Percentiles rank a stretch among this genome's conserved stretches.
These are phyloP conservation scores for Botia kubotai DNA, from an alignment of 2,797 vertebrate genomes.

Conservation along the genomic window DNA sequence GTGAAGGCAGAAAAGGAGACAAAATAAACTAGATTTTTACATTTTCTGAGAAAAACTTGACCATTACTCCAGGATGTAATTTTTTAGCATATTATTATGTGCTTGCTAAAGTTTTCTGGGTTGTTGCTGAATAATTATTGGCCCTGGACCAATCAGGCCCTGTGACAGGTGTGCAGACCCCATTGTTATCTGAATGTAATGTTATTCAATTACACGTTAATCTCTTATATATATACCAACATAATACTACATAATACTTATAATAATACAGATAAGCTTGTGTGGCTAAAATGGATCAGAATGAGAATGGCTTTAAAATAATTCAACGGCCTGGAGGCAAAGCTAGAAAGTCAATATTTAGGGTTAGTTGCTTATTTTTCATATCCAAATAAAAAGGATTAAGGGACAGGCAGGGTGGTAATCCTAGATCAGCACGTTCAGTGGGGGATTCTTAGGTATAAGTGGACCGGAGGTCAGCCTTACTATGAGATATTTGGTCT, in stretches of 20 bases:
- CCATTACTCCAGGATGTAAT: no score
- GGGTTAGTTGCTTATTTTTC: neutral
- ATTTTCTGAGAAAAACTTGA: neutral
- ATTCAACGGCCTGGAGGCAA: neutral
- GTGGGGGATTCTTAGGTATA: neutral
- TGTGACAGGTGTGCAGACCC: neutral
- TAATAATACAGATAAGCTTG: constrained; percentile 1
- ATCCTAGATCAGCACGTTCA: constrained; percentile 20
- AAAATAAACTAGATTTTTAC: neutral
- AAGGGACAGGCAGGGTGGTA: neutral
- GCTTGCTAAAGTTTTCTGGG: no score
- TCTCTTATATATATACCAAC: neutral
- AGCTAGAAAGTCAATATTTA: neutral
- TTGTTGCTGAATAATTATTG: no score
- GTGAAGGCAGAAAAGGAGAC: neutral
- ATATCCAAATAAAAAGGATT: constrained; percentile 25
- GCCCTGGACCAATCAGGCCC: no score
- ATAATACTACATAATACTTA: no score
- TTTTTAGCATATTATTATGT: no score
- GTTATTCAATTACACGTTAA: neutral
- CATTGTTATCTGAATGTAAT: neutral
- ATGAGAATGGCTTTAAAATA: neutral
- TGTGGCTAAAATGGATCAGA: constrained; percentile 13
- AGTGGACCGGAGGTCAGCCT: constrained; percentile 8
- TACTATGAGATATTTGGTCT: constrained; percentile 56